These are phyloP conservation scores for Pluvialis apricaria DNA, from an alignment of 2,113 vertebrate species.

Conservation along the genomic window DNA sequence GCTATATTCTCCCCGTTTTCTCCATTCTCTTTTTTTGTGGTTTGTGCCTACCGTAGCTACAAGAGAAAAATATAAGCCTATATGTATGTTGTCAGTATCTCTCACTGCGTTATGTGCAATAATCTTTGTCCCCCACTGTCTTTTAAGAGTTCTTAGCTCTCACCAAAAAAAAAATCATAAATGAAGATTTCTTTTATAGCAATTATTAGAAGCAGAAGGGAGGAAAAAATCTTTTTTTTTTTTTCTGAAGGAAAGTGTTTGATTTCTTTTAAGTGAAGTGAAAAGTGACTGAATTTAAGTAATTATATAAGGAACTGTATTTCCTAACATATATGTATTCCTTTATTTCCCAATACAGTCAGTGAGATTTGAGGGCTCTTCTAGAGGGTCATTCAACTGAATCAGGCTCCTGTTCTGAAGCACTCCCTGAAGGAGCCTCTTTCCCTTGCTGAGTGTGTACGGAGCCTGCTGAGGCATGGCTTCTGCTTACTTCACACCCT, in stretches of 20 bases:
- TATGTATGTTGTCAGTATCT: background rate
- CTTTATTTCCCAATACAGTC: background rate
- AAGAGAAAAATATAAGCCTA: background rate
- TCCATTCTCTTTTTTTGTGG: background rate
- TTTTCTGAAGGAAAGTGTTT: background rate
- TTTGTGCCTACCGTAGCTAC: background rate
- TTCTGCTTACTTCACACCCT: background rate
- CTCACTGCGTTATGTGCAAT: background rate
- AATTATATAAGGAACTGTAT: too few species aligned
- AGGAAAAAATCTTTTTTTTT: background rate
- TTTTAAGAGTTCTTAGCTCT: background rate
- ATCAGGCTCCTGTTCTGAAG: background rate
- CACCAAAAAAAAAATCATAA: background rate
- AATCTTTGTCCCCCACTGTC: rapidly evolving
- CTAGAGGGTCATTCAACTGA: background rate
- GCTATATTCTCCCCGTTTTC: background rate
- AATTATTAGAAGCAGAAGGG: background rate
- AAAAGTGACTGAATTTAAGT: background rate
- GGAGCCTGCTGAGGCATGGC: background rate
- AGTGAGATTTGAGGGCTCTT: background rate
- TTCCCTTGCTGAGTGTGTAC: background rate
- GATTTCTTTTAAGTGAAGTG: background rate
- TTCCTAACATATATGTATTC: too few species aligned
- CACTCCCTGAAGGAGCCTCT: background rate
- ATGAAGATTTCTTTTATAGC: background rate